Percentiles rank a stretch among this genome's conserved stretches.
These are phyloP conservation scores for Idaea dimidiata DNA, from an alignment of 2,888 invertebrate genomes.

Conservation along the genomic window DNA sequence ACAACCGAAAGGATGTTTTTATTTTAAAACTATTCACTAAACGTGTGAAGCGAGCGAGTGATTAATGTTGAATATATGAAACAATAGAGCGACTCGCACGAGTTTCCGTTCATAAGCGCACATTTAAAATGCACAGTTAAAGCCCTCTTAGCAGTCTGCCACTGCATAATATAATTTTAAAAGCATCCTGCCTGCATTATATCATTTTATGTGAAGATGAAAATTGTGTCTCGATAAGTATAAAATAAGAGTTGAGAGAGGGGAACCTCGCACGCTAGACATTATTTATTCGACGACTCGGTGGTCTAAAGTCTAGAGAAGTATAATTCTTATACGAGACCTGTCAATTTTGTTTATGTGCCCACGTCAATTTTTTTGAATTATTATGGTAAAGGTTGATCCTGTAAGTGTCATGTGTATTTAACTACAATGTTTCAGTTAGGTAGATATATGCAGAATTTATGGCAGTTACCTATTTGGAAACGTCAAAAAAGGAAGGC, in stretches of 20 bases:
- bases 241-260: slow-evolving; percentile 56
- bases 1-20: not conserved
- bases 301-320: slow-evolving; percentile 30
- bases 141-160: slow-evolving; percentile 36
- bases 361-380: slow-evolving; percentile 27
- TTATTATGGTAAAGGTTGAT: slow-evolving; percentile 1
- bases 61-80: slow-evolving; percentile 21
- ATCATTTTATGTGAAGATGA: slow-evolving; percentile 63
- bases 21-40: slow-evolving; percentile 5
- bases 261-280: slow-evolving; percentile 39
- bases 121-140: slow-evolving; percentile 39
- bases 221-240: slow-evolving; percentile 68
- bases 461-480: no score
- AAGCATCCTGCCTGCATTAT: slow-evolving; percentile 57
- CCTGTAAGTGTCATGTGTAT: not conserved
- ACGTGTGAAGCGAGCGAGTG: slow-evolving; percentile 14
- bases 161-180: slow-evolving; percentile 57
- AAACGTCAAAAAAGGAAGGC: no score
- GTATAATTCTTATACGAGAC: slow-evolving; percentile 41
- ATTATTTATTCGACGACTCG: slow-evolving; percentile 49
- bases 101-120: slow-evolving; percentile 29
- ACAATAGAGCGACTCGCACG: slow-evolving; percentile 24
- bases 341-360: slow-evolving; percentile 45
- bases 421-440: not conserved
- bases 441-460: not conserved